phyloP scores from a whole-genome alignment of 2,888 invertebrate genomes.

The Rhingia campestris region DNA sequence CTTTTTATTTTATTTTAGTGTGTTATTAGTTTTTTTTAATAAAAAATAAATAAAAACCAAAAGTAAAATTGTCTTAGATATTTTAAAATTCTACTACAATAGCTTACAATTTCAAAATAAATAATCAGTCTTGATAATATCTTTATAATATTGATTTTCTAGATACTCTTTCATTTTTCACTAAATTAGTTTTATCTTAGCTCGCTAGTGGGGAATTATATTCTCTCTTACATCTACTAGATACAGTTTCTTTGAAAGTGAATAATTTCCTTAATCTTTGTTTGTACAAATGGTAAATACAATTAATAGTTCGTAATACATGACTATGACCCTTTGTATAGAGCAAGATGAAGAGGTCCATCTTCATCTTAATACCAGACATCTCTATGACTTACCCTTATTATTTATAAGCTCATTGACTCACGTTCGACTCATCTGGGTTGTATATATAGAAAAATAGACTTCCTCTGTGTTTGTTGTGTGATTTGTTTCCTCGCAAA shows the following conservation, averaged over 20 bases:
- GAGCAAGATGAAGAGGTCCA: too few species aligned
- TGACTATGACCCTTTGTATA: constrained; percentile 26
- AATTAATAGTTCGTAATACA: constrained; percentile 55
- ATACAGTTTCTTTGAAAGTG: constrained; percentile 27
- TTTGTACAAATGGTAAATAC: constrained; percentile 65
- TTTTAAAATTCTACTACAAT: constrained; percentile 45
- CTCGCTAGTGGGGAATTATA: constrained; percentile 38
- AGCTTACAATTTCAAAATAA: constrained; percentile 72
- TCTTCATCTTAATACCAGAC: background rate
- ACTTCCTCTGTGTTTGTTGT: constrained; percentile 11
- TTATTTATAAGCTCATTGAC: constrained; percentile 48
- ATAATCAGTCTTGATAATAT: constrained; percentile 74
- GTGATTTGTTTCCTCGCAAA: constrained; percentile 55
- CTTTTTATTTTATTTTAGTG: constrained; percentile 29
- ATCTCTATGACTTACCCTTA: background rate
- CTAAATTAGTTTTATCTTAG: constrained; percentile 14
- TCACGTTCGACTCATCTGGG: constrained; percentile 13
- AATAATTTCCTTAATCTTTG: background rate
- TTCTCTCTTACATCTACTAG: constrained; percentile 19
- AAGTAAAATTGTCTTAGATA: constrained; percentile 35
- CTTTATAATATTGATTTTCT: constrained; percentile 48
- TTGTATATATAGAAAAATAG: constrained; percentile 50
- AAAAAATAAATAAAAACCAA: background rate
- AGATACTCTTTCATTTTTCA: constrained; percentile 10
- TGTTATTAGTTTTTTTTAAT: constrained; percentile 9